Percentiles rank a stretch among this genome's conserved stretches.
Evolutionary conservation across 2,113 vertebrate genomes (phyloP).

Genomic region (Paramisgurnus dabryanus): DNA sequence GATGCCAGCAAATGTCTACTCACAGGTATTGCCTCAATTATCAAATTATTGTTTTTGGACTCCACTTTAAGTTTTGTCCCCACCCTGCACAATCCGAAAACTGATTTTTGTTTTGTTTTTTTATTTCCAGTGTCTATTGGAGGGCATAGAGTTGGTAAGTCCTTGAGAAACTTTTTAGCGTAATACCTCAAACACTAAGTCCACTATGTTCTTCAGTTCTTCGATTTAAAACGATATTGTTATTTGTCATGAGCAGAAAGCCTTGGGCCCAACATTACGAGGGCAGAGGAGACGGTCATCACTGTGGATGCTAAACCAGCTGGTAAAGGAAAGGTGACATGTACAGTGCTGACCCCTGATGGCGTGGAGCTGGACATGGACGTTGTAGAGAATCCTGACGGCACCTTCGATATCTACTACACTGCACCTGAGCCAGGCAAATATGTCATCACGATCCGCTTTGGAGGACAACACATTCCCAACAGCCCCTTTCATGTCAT

Average conservation of each 20-base stretch:
- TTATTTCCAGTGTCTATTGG: constrained; percentile 87
- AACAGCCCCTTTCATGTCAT: constrained; percentile 90
- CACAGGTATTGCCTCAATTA: constrained; percentile 76
- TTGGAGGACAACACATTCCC: constrained; percentile 89
- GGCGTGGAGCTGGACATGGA: constrained; percentile 87
- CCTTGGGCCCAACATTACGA: constrained; percentile 82
- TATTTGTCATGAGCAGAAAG: constrained; percentile 70
- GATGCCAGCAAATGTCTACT: constrained; percentile 94
- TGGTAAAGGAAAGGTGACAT: constrained; percentile 91
- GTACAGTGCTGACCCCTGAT: constrained; percentile 85
- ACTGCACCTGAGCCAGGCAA: constrained; percentile 90
- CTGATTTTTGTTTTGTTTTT: constrained; percentile 17
- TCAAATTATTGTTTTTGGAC: neutral
- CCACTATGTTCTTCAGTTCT: neutral
- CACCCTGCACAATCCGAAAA: too few relatives aligned
- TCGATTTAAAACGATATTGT: neutral
- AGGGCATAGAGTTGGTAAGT: constrained; percentile 90
- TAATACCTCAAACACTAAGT: neutral
- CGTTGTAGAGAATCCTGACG: constrained; percentile 83
- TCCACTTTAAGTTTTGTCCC: neutral
- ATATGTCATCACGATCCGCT: constrained; percentile 90
- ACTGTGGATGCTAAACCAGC: constrained; percentile 86
- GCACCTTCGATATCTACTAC: constrained; percentile 94
- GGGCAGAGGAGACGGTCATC: constrained; percentile 83
- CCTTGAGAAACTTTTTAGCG: neutral